Evolutionary conservation across 2,888 invertebrate genomes (phyloP).

Genomic region (Amblyteles armatorius): DNA sequence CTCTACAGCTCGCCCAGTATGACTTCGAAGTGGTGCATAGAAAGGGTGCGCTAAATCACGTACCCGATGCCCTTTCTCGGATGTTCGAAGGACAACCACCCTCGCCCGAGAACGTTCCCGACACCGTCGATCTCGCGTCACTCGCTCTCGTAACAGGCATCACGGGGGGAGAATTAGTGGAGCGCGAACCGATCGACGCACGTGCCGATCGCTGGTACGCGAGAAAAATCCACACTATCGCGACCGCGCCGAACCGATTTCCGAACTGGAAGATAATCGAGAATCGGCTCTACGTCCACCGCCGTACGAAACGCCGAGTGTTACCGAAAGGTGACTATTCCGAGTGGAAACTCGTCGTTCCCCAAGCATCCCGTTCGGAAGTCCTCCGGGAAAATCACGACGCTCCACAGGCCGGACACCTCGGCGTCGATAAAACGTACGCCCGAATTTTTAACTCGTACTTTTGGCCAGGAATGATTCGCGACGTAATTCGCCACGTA

Average conservation of each 20-base stretch:
- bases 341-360: conserved; percentile 62
- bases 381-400: conserved; percentile 52
- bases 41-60: neutral
- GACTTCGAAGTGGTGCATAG: neutral
- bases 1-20: too few relatives aligned
- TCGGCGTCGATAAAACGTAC: conserved; percentile 66
- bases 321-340: neutral
- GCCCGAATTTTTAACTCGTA: conserved; percentile 48
- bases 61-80: neutral
- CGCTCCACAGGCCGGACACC: conserved; percentile 59
- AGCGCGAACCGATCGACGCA: too few relatives aligned
- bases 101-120: too few relatives aligned
- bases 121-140: too few relatives aligned
- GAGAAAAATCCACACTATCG: neutral
- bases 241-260: neutral
- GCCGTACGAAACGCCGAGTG: neutral
- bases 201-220: neutral
- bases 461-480: conserved; percentile 70
- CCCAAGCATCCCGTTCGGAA: neutral
- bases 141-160: too few relatives aligned
- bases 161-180: too few relatives aligned
- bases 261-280: conserved; percentile 53
- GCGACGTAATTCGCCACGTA: conserved; percentile 60
- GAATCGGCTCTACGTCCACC: conserved; percentile 11
- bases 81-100: neutral